Evolutionary conservation across 2,888 invertebrate species (phyloP).

Genomic region (Macrophya annulata): DNA sequence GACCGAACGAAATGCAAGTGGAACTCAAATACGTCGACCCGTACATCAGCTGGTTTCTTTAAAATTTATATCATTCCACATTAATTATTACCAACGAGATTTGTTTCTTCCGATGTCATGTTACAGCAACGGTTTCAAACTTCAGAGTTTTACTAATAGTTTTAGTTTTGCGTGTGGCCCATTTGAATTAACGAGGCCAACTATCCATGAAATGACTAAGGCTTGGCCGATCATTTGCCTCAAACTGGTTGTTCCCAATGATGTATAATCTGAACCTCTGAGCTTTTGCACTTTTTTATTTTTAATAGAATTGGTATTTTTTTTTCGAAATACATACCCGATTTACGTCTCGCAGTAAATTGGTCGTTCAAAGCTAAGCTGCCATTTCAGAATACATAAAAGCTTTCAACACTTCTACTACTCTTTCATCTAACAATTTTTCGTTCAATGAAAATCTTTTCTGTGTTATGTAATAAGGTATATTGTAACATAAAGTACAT

Average conservation of each 20-base stretch:
- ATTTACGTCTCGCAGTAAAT: background rate
- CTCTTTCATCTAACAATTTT: too few species aligned
- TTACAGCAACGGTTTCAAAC: background rate
- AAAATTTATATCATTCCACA: background rate
- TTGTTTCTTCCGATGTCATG: conserved; percentile 6
- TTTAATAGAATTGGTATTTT: background rate
- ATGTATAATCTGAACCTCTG: conserved; percentile 32
- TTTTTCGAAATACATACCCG: background rate
- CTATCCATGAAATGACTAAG: conserved; percentile 65
- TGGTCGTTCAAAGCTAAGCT: background rate
- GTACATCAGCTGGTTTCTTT: background rate
- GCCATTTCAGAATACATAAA: background rate
- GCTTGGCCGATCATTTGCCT: conserved; percentile 67
- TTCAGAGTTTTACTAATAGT: background rate
- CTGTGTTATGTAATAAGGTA: too few species aligned
- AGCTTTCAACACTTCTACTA: too few species aligned
- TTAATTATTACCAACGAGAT: background rate
- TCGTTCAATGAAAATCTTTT: too few species aligned
- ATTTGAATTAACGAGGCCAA: conserved; percentile 65
- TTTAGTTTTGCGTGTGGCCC: conserved; percentile 10
- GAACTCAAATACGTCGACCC: conserved; percentile 14
- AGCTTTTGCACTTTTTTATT: background rate
- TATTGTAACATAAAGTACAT: too few species aligned
- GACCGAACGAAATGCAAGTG: conserved; percentile 34
- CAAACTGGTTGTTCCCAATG: conserved; percentile 34